Evolutionary conservation across 2,888 invertebrate species (phyloP).

Genomic region (Omphaloscelis lunosa): DNA sequence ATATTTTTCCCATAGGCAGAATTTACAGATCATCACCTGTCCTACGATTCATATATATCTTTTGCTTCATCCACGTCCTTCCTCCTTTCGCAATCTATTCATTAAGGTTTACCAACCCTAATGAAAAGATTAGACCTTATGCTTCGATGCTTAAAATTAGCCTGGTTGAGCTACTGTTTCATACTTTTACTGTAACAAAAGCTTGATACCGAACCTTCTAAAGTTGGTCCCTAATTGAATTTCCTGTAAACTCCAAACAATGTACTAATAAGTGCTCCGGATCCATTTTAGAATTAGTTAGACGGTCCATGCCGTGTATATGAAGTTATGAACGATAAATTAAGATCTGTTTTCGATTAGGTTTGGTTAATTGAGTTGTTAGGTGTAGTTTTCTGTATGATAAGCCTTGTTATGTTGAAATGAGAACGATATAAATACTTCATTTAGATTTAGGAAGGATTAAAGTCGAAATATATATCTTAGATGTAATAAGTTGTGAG

Average conservation of each 20-base stretch:
- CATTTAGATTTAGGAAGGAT: neutral
- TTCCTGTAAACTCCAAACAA: slow-evolving; percentile 60
- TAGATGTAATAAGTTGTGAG: neutral
- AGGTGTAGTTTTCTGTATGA: neutral
- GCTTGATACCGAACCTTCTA: slow-evolving; percentile 32
- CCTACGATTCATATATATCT: neutral
- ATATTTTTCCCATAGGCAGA: too few relatives aligned
- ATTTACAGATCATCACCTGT: neutral
- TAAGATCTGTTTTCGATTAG: slow-evolving; percentile 19
- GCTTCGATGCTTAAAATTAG: neutral
- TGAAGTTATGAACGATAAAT: slow-evolving; percentile 45
- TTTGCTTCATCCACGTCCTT: too few relatives aligned
- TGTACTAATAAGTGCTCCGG: slow-evolving; percentile 45
- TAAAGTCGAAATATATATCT: neutral
- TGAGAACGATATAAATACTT: neutral
- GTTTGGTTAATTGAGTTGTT: slow-evolving; percentile 14
- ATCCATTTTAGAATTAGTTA: slow-evolving; percentile 56
- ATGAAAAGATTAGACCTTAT: too few relatives aligned
- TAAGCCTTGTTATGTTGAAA: neutral
- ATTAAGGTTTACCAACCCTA: too few relatives aligned
- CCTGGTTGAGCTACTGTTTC: slow-evolving; percentile 21
- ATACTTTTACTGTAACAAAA: slow-evolving; percentile 10
- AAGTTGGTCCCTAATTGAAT: slow-evolving; percentile 63
- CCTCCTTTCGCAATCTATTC: neutral
- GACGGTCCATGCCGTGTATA: slow-evolving; percentile 11